phyloP scores from a whole-genome alignment of 2,113 vertebrate genomes.

The Theristicus caerulescens region DNA sequence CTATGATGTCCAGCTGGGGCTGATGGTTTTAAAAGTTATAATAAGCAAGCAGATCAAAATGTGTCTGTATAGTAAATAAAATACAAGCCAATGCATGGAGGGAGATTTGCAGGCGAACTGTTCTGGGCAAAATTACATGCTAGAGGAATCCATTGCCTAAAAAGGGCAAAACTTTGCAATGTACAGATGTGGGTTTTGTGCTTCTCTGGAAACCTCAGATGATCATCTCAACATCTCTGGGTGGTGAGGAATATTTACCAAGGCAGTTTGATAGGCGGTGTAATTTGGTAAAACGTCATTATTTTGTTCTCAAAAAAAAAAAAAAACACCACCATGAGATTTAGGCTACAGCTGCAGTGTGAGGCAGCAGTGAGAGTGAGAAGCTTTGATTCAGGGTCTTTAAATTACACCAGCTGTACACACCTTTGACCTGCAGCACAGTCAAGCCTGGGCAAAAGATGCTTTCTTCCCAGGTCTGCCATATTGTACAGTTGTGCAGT shows the following conservation, averaged over 20 bases:
- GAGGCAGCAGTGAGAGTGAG: not conserved
- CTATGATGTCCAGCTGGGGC: not conserved
- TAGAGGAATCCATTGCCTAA: not conserved
- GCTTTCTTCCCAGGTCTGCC: not conserved
- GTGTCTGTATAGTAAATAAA: not conserved
- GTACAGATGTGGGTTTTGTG: not conserved
- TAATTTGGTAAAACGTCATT: not conserved
- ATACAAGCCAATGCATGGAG: not conserved
- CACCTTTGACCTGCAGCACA: not conserved
- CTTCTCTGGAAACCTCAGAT: not conserved
- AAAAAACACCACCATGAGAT: too few species aligned
- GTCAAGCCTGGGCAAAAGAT: not conserved
- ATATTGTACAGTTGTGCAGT: accelerated
- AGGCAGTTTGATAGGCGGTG: not conserved
- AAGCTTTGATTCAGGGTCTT: not conserved
- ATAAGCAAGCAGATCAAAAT: not conserved
- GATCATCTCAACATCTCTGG: not conserved
- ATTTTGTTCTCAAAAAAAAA: not conserved
- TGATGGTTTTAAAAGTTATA: not conserved
- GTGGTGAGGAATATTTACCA: not conserved
- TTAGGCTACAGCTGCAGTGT: not conserved
- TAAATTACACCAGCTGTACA: not conserved
- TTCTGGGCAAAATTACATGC: not conserved
- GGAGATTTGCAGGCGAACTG: not conserved
- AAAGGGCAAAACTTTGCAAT: not conserved